Percentiles rank a stretch among this genome's conserved stretches.
Evolutionary conservation across 2,113 vertebrate genomes (phyloP).

Genomic region (Callorhinus ursinus): DNA sequence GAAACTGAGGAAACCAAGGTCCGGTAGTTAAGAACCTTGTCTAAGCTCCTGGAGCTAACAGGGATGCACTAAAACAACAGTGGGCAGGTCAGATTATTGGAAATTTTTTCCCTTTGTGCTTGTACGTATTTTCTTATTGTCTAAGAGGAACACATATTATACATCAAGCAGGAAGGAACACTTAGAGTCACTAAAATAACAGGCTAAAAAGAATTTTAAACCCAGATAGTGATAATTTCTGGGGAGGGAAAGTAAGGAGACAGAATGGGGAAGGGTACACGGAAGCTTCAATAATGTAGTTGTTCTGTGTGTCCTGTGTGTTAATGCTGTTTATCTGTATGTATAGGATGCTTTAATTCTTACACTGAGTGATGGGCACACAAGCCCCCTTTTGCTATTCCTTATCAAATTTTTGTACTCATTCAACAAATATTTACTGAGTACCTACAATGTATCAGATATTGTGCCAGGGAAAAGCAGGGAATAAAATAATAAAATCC

Average conservation of each 20-base stretch:
- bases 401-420: slow-evolving; percentile 31
- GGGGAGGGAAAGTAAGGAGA: not conserved
- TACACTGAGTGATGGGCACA: not conserved
- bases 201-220: slow-evolving; percentile 33
- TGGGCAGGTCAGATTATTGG: not conserved
- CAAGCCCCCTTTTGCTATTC: not conserved
- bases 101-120: not conserved
- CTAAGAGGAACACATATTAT: slow-evolving; percentile 20
- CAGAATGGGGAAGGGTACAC: not conserved
- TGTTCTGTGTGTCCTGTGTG: not conserved
- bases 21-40: slow-evolving; percentile 4
- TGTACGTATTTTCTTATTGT: slow-evolving; percentile 1
- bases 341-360: not conserved
- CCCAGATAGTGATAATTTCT: not conserved
- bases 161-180: not conserved
- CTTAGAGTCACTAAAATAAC: slow-evolving; percentile 15
- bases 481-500: slow-evolving; percentile 18
- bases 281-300: not conserved
- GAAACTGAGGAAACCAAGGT: slow-evolving; percentile 17
- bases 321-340: not conserved
- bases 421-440: slow-evolving; percentile 36
- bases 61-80: not conserved
- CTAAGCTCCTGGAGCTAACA: not conserved
- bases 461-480: slow-evolving; percentile 24
- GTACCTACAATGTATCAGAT: not conserved